Evolutionary conservation across 2,113 vertebrate genomes (phyloP), one percentile per base, ranked within the genome.

Genomic region (Dascyllus trimaculatus): DNA sequence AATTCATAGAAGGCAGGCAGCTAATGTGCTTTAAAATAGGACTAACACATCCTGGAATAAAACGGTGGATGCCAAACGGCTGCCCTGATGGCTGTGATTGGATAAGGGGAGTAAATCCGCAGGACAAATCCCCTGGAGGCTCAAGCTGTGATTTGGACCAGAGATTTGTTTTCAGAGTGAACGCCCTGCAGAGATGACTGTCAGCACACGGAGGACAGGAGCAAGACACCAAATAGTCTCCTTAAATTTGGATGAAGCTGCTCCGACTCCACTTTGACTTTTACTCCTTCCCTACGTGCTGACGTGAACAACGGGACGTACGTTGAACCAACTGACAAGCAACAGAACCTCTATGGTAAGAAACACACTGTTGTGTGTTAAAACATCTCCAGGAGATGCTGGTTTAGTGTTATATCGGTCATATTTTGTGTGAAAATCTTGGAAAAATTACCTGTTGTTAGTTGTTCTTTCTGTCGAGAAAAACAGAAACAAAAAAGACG

Each of bases 81-180:
- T 49, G 52, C 13, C 64, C 64, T 48, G 40, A 13, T 0, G 48
- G 22, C 72, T 69, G 81, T 86, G 92, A 93, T 93, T 93, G 92
- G 91, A 89, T 56, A 73, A 79, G 51, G 35, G 56, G 22, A 82
- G 86, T 92, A 93, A 93, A 93, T 89, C 92, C 90, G 72, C 77
- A 77, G 60, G 51, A 46, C 53, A 92, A 93, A 93, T 93, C 92
- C 90, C 71, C 60, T 75, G 85, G 19, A 83, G 82, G 86, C 82
- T 88, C 87, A 89, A 81, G 84, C 82, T 81, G 85, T 84, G 88
- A 90, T 87, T 85, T 88, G 80, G 78, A 88, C 63, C 21, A 38
- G 53, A 85, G 86, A 88, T 89, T 88, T 90, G 85, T 80, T 77
- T 81, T 81, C 84, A 78, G 52, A 84, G 79, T 79, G 80, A 71